Percentiles rank a stretch among this genome's conserved stretches.
Conservation (phyloP, 2,797 vertebrate species). For the Paramormyrops hopkinsi region DNA sequence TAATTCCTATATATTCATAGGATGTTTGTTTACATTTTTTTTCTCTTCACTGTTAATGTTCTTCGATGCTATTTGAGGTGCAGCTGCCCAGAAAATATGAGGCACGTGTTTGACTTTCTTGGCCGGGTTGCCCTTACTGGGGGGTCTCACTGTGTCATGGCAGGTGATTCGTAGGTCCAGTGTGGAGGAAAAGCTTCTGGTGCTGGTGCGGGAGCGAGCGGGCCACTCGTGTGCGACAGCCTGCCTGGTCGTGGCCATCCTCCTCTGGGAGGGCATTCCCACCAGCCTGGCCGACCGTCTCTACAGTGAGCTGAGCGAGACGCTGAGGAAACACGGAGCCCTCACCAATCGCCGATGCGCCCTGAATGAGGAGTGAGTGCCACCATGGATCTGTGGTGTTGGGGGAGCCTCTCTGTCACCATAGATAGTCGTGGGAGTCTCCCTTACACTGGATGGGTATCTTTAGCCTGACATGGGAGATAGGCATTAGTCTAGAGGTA, state of each 20-base stretch:
- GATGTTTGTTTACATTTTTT: neutral
- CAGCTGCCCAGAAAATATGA: neutral
- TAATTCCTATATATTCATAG: neutral
- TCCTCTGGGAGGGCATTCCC: conserved; percentile 91
- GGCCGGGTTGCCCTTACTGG: neutral
- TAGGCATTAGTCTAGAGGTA: neutral
- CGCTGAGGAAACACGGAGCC: conserved; percentile 78
- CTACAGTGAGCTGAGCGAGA: conserved; percentile 80
- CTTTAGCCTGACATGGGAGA: neutral
- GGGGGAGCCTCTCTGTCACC: neutral
- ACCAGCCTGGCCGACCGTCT: conserved; percentile 74
- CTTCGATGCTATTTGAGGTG: neutral
- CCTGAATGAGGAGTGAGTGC: conserved; percentile 92
- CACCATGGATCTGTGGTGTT: neutral
- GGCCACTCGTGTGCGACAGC: conserved; percentile 83
- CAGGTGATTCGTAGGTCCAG: conserved; percentile 87
- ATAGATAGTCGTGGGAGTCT: neutral
- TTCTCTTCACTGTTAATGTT: neutral
- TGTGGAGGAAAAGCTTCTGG: conserved; percentile 86
- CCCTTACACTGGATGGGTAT: neutral
- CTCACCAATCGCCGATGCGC: conserved; percentile 88
- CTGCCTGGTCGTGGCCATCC: conserved; percentile 85
- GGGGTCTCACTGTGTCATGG: neutral
- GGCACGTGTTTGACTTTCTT: neutral
- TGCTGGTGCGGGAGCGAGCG: conserved; percentile 81